Evolutionary conservation across 35 echinoderm and acorn worm species (phyloP).

Genomic region (Apostichopus californicus): DNA sequence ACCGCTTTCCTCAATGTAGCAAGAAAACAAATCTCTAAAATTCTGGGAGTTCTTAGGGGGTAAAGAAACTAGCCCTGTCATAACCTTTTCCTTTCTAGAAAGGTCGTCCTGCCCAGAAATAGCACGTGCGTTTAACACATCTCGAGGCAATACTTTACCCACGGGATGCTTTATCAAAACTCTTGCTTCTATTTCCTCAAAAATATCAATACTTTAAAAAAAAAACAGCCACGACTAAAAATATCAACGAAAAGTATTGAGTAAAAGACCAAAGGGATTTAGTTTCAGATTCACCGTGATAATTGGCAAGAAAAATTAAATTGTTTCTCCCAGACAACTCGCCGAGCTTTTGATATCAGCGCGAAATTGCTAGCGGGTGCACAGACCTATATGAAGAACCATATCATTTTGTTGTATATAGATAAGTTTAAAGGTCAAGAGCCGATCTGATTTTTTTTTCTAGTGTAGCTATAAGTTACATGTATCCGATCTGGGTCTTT

Average conservation of each 20-base stretch:
- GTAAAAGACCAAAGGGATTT: slow-evolving; percentile 6
- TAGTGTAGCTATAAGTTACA: background rate
- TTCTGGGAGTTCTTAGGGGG: background rate
- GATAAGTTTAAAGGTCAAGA: slow-evolving; percentile 28
- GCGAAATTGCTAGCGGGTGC: slow-evolving; percentile 28
- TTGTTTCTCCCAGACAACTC: slow-evolving; percentile 38
- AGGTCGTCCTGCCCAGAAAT: background rate
- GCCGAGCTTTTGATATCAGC: slow-evolving; percentile 35
- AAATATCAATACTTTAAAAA: slow-evolving; percentile 36
- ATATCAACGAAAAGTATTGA: background rate
- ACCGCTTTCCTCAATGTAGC: background rate
- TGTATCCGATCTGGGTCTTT: background rate
- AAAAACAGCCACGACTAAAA: background rate
- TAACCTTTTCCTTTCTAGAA: background rate
- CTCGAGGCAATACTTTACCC: slow-evolving; percentile 17
- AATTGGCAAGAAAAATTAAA: slow-evolving; percentile 49
- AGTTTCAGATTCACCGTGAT: slow-evolving; percentile 39
- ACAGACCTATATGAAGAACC: slow-evolving; percentile 6
- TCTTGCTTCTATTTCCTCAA: background rate
- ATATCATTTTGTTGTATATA: background rate
- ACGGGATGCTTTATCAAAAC: slow-evolving; percentile 30
- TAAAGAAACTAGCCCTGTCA: background rate
- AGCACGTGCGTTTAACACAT: background rate
- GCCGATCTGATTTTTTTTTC: background rate
- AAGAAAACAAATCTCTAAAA: background rate